These are phyloP conservation scores for Caenorhabditis afra DNA, from an alignment of 2,888 invertebrate species.

Conservation along the genomic window DNA sequence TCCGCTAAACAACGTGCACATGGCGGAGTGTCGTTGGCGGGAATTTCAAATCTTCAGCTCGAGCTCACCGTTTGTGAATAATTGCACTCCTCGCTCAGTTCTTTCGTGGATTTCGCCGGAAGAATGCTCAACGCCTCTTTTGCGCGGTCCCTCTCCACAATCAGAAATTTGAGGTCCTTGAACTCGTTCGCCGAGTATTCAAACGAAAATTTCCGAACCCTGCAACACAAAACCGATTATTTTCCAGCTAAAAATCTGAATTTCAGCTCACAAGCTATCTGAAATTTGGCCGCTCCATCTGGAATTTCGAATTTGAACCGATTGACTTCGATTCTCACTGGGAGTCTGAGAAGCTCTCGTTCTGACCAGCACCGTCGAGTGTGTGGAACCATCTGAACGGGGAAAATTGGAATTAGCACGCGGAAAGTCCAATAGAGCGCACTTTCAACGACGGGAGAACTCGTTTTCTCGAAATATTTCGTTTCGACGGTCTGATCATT, in stretches of 20 bases:
- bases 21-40: too few species aligned
- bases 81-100: conserved; percentile 55
- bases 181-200: conserved; percentile 50
- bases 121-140: conserved; percentile 48
- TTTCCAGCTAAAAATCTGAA: not conserved
- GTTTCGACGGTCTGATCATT: conserved; percentile 25
- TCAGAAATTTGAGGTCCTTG: conserved; percentile 56
- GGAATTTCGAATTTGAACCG: too few species aligned
- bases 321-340: conserved; percentile 17
- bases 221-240: conserved; percentile 11
- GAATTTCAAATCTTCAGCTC: too few species aligned
- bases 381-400: not conserved
- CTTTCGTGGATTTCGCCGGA: conserved; percentile 31
- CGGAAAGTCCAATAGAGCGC: not conserved
- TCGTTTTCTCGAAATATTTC: conserved; percentile 27
- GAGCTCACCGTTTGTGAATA: conserved; percentile 59
- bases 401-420: not conserved
- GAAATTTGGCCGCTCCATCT: too few species aligned
- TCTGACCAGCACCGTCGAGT: conserved; percentile 10
- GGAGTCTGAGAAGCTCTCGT: conserved; percentile 29
- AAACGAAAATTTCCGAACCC: conserved; percentile 47
- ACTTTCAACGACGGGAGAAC: conserved; percentile 10
- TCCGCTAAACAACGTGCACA: not conserved
- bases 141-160: conserved; percentile 64
- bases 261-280: conserved; percentile 31